Evolutionary conservation across 2,888 invertebrate species (phyloP).

Genomic region (Tachystola acroxantha): DNA sequence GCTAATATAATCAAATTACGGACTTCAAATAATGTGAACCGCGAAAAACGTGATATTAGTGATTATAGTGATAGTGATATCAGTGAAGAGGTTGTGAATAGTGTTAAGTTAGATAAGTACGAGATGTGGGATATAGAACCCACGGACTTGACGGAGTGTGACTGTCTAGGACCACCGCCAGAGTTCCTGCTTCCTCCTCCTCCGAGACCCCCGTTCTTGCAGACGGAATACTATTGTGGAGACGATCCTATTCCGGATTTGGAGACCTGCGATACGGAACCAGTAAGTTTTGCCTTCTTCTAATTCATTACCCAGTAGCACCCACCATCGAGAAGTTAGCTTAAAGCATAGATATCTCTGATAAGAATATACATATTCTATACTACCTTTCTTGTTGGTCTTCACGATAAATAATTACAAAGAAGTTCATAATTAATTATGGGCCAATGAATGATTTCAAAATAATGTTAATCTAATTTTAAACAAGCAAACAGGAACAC

Average conservation of each 20-base stretch:
- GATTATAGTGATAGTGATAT: constrained; percentile 65
- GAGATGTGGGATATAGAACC: constrained; percentile 85
- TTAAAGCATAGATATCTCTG: not conserved
- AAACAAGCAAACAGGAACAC: too few species aligned
- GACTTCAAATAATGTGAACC: constrained; percentile 65
- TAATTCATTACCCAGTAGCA: not conserved
- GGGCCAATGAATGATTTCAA: too few species aligned
- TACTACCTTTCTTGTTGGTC: too few species aligned
- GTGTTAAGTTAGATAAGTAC: constrained; percentile 75
- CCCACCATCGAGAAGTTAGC: not conserved
- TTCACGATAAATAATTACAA: too few species aligned
- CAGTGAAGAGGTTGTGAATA: constrained; percentile 74
- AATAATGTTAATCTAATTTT: too few species aligned
- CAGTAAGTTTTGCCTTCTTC: constrained; percentile 76
- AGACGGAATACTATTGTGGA: constrained; percentile 83
- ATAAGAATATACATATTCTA: not conserved
- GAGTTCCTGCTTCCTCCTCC: constrained; percentile 86
- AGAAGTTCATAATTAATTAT: too few species aligned
- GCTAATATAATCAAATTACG: constrained; percentile 62
- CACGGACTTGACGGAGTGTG: constrained; percentile 84
- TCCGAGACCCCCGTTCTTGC: constrained; percentile 84
- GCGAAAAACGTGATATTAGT: constrained; percentile 70
- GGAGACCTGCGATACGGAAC: constrained; percentile 87
- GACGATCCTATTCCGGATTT: constrained; percentile 84
- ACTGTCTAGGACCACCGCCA: constrained; percentile 86